Base-by-base conservation (phyloP, 2,113 vertebrate genomes). In the Varanus salvator region DNA sequence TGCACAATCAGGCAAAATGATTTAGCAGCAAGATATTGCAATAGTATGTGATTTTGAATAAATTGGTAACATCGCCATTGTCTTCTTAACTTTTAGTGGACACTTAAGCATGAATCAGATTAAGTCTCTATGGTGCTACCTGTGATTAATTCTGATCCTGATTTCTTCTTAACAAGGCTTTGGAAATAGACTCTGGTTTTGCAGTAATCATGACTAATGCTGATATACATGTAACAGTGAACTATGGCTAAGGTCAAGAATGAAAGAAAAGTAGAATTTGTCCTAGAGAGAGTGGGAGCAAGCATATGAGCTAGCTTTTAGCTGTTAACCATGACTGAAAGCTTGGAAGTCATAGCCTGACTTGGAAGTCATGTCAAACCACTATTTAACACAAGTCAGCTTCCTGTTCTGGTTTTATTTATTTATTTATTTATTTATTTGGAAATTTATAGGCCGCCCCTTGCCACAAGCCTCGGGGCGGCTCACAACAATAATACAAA, bases 1-100 rank as follows among this genome's bases (percentile, higher is more conserved):
- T 89, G 12, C 71, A 3, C 27, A 23, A 0, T 64, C 34, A 34
- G 15, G 89, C 89, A 90, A 91, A 89, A 17, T 84, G 6, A 60
- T 83, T 91, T 85, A 69, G 21, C 76, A 83, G 12, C 1, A 89
- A 86, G 72, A 31, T 88, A 91, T 64, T 92, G 14, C 21, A 72
- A 6, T 85, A 38, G 7, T 54, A 54, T 54, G 54, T 78, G 8
- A 38, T 57, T 17, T 57, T 81, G 31, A 81, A 81, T 31, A 12
- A 54, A 60, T 60, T 34, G 5, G 3, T 81, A 23, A 38, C 31
- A 81, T n/a, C 50, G n/a, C 14, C 17, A 57, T 57, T 81, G n/a
- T 31, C 57, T 4, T 17, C 12, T 81, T 57, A 48, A 25, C 21
- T 50, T 78, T 50, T 78, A 23, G 38, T 25, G 21, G 19, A 52